phyloP scores from a whole-genome alignment of 37 sponge, comb jelly and placozoan genomes.

The Hormiphora californensis region DNA sequence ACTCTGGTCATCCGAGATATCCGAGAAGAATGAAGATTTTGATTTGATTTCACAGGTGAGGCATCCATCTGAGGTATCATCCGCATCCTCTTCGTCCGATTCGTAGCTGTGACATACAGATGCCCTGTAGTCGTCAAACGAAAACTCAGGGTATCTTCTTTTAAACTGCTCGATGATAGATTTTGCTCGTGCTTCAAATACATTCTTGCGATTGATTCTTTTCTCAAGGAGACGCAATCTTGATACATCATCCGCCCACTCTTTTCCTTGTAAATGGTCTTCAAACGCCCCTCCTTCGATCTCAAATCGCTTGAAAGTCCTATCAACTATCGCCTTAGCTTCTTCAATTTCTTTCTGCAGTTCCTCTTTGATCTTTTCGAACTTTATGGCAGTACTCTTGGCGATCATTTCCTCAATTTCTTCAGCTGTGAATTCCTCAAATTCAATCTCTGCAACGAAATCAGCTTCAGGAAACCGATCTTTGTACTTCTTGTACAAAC shows the following conservation, averaged over 20 bases:
- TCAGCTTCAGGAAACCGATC: background rate
- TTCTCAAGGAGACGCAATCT: background rate
- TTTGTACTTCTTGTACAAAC: background rate
- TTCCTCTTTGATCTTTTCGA: background rate
- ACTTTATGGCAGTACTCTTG: background rate
- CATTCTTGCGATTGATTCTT: background rate
- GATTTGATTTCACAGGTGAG: conserved; percentile 46
- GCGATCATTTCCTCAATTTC: background rate
- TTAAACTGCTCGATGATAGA: background rate
- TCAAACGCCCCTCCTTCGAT: background rate
- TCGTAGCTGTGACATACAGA: background rate
- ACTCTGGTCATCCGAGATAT: background rate
- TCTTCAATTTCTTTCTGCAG: conserved; percentile 1
- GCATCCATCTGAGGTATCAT: background rate
- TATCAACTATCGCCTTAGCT: background rate
- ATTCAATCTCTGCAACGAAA: background rate
- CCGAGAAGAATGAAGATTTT: background rate
- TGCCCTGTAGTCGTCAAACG: background rate
- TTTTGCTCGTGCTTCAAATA: background rate
- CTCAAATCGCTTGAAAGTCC: background rate
- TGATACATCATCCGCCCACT: background rate
- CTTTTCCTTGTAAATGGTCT: background rate
- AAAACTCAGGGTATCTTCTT: background rate
- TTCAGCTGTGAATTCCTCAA: background rate
- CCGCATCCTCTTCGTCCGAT: background rate